Percentiles rank a stretch among this genome's conserved stretches.
Conservation (phyloP, 2,888 invertebrate genomes). For the Ferrisia virgata region DNA sequence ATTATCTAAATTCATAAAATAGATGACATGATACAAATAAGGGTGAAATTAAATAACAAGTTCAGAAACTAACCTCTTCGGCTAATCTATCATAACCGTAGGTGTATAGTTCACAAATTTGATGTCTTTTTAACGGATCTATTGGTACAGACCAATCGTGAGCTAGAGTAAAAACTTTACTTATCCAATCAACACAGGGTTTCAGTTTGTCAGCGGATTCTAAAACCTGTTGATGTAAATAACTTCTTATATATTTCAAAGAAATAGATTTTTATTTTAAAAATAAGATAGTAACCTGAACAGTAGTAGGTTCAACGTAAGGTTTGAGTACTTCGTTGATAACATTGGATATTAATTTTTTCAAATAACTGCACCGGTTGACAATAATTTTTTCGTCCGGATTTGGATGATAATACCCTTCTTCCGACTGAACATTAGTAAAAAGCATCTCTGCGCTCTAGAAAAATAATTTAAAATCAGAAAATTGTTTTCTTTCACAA, state of each 20-base stretch:
- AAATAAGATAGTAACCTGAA: neutral
- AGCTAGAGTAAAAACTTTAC: conserved; percentile 67
- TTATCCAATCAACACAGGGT: conserved; percentile 63
- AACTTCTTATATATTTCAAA: neutral
- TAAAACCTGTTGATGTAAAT: conserved; percentile 19
- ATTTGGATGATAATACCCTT: conserved; percentile 32
- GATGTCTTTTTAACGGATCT: conserved; percentile 71
- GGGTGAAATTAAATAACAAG: neutral
- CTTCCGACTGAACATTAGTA: conserved; percentile 18
- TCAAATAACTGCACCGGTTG: conserved; percentile 33
- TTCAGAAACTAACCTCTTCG: conserved; percentile 57
- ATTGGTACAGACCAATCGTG: conserved; percentile 73
- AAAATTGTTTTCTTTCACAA: neutral
- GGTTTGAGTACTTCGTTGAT: conserved; percentile 43
- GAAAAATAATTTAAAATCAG: neutral
- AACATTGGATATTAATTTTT: conserved; percentile 33
- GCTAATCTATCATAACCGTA: conserved; percentile 62
- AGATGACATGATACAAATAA: neutral
- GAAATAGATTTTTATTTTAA: neutral
- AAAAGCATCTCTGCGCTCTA: conserved; percentile 40
- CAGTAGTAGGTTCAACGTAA: conserved; percentile 32
- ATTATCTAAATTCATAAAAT: conserved; percentile 47
- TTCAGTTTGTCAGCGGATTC: conserved; percentile 47
- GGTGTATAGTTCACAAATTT: conserved; percentile 65
- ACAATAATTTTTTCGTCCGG: conserved; percentile 43